A percentile compares a stretch with the other conserved stretches of the same genome.
Evolutionary conservation across 2,113 vertebrate species (phyloP).

Genomic region (Dendropsophus ebraccatus): DNA sequence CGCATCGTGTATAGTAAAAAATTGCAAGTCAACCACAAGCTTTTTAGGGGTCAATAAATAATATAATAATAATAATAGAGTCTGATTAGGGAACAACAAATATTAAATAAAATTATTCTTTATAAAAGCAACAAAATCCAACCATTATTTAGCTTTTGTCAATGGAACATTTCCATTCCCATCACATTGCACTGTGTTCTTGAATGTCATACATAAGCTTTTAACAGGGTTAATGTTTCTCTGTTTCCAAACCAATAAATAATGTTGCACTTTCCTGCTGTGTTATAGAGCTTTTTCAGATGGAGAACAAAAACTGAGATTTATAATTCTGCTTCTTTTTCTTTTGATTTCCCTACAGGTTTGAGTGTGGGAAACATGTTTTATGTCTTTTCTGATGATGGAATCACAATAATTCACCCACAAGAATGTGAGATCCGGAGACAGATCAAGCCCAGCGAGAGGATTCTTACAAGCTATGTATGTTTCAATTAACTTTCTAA

Average conservation of each 20-base stretch:
- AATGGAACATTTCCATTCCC: neutral
- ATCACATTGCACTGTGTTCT: neutral
- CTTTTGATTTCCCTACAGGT: constrained; percentile 73
- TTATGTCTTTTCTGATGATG: constrained; percentile 91
- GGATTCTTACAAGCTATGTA: constrained; percentile 87
- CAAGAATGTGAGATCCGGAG: constrained; percentile 89
- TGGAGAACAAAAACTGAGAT: constrained; percentile 42
- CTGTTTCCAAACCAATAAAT: constrained; percentile 4
- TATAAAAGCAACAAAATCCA: neutral
- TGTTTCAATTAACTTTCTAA: constrained; percentile 65
- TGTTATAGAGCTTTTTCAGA: constrained; percentile 59
- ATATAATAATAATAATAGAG: neutral
- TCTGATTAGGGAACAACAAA: neutral
- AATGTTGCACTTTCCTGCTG: constrained; percentile 61
- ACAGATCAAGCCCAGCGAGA: constrained; percentile 84
- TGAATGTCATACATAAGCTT: neutral
- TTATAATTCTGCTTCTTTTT: constrained; percentile 41
- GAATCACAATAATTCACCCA: constrained; percentile 87
- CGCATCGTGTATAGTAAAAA: too few species aligned
- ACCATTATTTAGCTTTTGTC: neutral
- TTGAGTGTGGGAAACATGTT: constrained; percentile 96
- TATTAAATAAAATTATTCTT: neutral
- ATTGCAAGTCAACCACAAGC: too few species aligned
- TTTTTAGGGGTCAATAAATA: too few species aligned
- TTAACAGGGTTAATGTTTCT: neutral